A percentile compares a stretch with the other conserved stretches of the same genome.
Conservation (phyloP, 2,888 invertebrate species). For the Himalopsyche tibetana region DNA sequence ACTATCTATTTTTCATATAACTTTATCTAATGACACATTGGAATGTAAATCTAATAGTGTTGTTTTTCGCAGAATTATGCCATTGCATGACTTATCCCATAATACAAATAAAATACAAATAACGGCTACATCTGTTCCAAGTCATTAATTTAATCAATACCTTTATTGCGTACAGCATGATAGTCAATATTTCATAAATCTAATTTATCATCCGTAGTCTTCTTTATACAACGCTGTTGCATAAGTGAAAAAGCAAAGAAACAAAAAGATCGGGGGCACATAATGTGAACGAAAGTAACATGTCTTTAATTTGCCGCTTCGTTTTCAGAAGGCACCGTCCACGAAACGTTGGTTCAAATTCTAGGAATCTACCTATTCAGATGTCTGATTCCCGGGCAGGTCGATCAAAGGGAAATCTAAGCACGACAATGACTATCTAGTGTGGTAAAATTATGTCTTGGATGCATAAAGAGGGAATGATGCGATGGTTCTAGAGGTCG, state of each 20-base stretch:
- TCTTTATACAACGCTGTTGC: conserved; percentile 48
- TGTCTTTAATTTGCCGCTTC: conserved; percentile 63
- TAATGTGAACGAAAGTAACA: conserved; percentile 64
- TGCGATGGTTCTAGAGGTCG: conserved; percentile 43
- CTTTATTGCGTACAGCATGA: conserved; percentile 50
- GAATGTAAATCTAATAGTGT: not conserved
- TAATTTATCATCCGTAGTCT: conserved; percentile 59
- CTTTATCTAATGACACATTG: not conserved
- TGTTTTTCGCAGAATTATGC: not conserved
- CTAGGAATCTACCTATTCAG: conserved; percentile 63
- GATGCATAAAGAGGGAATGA: conserved; percentile 59
- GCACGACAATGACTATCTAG: conserved; percentile 57
- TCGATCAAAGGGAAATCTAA: conserved; percentile 57
- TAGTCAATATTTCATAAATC: conserved; percentile 64
- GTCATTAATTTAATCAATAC: conserved; percentile 59
- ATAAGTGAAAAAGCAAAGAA: conserved; percentile 49
- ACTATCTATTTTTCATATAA: not conserved
- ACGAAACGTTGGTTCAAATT: conserved; percentile 52
- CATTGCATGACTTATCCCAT: conserved; percentile 12
- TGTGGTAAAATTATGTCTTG: conserved; percentile 58
- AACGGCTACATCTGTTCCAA: not conserved
- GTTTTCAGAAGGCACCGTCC: conserved; percentile 55
- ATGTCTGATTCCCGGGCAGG: conserved; percentile 52
- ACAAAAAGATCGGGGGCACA: conserved; percentile 50
- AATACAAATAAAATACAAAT: conserved; percentile 7